These are phyloP conservation scores for Spondyliosoma cantharus DNA, from an alignment of 2,797 vertebrate species.

Conservation along the genomic window DNA sequence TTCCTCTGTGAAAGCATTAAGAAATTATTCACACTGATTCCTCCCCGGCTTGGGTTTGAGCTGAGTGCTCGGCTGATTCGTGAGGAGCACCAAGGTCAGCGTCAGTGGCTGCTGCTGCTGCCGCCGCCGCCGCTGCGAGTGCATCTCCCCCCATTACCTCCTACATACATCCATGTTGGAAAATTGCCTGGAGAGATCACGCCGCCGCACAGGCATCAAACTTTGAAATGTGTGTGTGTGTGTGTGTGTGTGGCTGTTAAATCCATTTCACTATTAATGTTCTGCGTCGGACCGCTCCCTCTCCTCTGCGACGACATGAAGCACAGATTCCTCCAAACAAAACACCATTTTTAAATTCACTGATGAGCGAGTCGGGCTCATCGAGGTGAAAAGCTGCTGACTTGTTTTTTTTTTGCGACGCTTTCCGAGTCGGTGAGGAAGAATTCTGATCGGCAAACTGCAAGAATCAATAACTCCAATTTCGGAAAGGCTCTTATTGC, in stretches of 20 bases:
- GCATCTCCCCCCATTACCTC: conserved; percentile 31
- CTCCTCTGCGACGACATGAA: neutral
- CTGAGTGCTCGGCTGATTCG: conserved; percentile 59
- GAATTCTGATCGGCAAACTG: neutral
- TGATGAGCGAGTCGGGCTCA: neutral
- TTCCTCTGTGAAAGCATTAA: conserved; percentile 59
- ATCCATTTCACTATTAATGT: conserved; percentile 4
- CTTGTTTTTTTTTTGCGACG: neutral
- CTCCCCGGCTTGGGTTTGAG: conserved; percentile 39
- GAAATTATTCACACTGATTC: conserved; percentile 74
- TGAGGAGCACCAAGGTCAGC: conserved; percentile 59
- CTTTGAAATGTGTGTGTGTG: neutral
- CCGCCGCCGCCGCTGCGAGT: conserved; percentile 14
- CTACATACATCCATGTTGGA: conserved; percentile 17
- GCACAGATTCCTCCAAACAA: neutral
- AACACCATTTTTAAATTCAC: neutral
- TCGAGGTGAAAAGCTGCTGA: neutral
- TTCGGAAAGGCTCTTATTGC: no score
- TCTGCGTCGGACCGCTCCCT: neutral
- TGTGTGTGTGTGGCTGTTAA: conserved; percentile 1
- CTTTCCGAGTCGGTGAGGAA: neutral
- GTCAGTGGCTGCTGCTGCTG: conserved; percentile 39
- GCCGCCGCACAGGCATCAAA: neutral
- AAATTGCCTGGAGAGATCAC: conserved; percentile 9
- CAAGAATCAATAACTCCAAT: conserved; percentile 7